Evolutionary conservation across 2,113 vertebrate genomes (phyloP), one percentile per base, ranked within the genome.

Genomic region (Stegastes partitus): DNA sequence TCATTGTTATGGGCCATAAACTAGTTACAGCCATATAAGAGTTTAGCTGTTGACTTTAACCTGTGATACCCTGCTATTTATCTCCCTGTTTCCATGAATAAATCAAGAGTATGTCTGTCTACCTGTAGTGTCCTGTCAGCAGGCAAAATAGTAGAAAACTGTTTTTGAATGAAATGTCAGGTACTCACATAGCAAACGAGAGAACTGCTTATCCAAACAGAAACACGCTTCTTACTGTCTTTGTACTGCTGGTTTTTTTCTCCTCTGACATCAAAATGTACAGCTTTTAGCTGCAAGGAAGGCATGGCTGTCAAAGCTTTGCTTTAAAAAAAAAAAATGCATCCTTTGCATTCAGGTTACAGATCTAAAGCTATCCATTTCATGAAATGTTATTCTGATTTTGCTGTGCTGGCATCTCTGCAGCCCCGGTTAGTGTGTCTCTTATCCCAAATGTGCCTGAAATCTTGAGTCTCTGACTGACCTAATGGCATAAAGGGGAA

Each of bases 131-230:
- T 47, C 37, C 26, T 73, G 26, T 22, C 37, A 73, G 39, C 45
- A 47, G 4, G 21, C 72, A 19, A 50, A 70, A 12, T 4, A 47
- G 26, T 39, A 22, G 25, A 28, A 74, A 76, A 11, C 31, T 57
- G 51, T 2, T 0, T 65, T 34, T 58, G 22, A 58, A 44, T 44
- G 19, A 63, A 69, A 37, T 49, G n/a, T 44, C 50, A 63, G 37
- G 2, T 45, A 34, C 14, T 44, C 21, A 23, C 45, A 62, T 51
- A 22, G 42, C 39, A 37, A 10, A 19, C 4, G 9, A 66, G 58
- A 67, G 5, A 82, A 72, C 54, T 71, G 26, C 74, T 82, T 82
- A 67, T 67, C 37, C n/a, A 66, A 54, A 77, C 25, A 53, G 11
- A 72, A 61, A 55, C 67, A 42, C 28, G 28, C 37, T 50, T 49